Base-by-base conservation (phyloP, 2,113 vertebrate genomes). In the Osmerus mordax region DNA sequence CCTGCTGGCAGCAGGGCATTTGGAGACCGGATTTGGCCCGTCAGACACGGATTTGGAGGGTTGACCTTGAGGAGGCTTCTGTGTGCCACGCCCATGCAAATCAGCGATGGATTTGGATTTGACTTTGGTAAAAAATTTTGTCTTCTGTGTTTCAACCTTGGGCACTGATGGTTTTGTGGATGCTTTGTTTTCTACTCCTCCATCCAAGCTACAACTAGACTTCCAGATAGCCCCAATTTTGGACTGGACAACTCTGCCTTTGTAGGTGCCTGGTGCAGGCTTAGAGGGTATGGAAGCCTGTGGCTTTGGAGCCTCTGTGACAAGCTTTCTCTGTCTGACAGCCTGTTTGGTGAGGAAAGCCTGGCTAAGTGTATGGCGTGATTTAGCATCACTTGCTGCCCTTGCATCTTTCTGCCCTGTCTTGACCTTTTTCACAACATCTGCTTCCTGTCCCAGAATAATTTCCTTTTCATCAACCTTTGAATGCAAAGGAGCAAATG, bases 171-270 rank as follows among this genome's bases (percentile, higher is more conserved):
- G 68, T 47, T 89, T 89, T 12, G 64, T 55, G 16, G 75, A 54
- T 52, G 15, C 80, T 84, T 84, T 88, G 58, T 1, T 62, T 75
- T 75, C 77, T 0, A 47, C 78, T 0, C 54, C 78, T 1, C 15
- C 77, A 8, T 84, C 78, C 0, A 36, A 76, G 67, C 69, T 69
- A n/a, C 41, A 47, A 47, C 72, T 63, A 36, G 89, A 78, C 80
- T 93, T 96, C 87, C 96, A 87, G 80, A 97, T 95, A 8, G 95
- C 95, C 69, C 95, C 94, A 23, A 98, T 85, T 85, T 97, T 99
- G 18, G 97, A 97, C 65, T 92, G 91, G 23, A 99, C 83, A 65
- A 97, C 86, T 70, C 84, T 94, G 55, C 96, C 96, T 84, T 92
- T 94, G 53, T 97, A 99, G 23, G 88, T 88, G 51, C 97, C 96